Base-by-base conservation (phyloP, 1,140 invertebrate genomes). In the Heliothis subflexa region DNA sequence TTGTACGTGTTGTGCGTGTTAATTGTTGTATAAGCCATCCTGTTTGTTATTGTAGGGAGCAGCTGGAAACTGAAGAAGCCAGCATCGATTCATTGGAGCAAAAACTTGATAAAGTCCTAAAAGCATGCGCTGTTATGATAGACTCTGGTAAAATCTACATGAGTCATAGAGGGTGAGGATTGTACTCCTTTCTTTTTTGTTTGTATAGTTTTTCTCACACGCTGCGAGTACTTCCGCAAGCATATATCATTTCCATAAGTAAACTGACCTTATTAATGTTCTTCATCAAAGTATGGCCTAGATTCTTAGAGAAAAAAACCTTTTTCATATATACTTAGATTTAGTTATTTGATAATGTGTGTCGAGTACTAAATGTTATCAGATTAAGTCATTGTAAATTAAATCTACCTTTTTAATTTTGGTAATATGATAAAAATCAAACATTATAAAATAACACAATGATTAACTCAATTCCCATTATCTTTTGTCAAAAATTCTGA, bases 81-180 rank as follows among this genome's bases (percentile, higher is more conserved):
- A 97, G 97, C 89, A 96, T 99, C 79, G 98, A 99, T 88, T 95
- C 96, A 80, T 95, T 99, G 78, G 98, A 99, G 95, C 96, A 96
- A 86, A 97, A 97, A 89, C 93, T 99, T 77, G 98, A 99, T 88
- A 98, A 98, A 96, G 97, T 98, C 70, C 95, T 98, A 9, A 98
- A 98, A 95, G 95, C 96, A 83, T 98, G 97, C 94, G 96, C 96
- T 86, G 91, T 96, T 76, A 98, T 98, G 96, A 97, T 98, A 78
- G 98, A 99, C 83, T 95, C 97, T 75, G 98, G 98, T 57, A 98
- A 98, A 95, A 96, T 96, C 80, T 99, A 98, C 95, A 96, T 98
- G 85, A 96, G 96, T 89, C 97, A 98, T 89, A 98, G 98, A 95
- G 97, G 97, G 97, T 98, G 95, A 93, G 84, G 49, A 77, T 78